Conservation (phyloP, 2,797 vertebrate species). For the Enoplosus armatus region DNA sequence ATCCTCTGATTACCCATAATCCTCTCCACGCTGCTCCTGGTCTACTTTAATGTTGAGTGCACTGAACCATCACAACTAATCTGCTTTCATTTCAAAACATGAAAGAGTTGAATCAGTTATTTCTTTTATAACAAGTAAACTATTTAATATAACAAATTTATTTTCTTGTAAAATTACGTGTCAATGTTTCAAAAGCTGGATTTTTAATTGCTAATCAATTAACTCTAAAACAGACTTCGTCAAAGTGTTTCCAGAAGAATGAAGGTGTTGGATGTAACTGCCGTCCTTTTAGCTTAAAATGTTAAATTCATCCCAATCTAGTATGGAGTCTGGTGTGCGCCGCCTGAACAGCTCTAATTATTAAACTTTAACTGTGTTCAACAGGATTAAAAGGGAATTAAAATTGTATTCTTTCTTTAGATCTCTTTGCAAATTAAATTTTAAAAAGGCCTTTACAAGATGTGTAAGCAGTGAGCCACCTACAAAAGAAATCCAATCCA, state of each 20-base stretch:
- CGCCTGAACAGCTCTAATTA: not conserved
- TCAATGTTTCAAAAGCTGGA: not conserved
- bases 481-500: no score
- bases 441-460: not conserved
- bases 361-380: not conserved
- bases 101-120: no score
- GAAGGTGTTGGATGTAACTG: no score
- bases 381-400: no score
- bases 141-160: not conserved
- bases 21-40: not conserved
- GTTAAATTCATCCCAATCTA: not conserved
- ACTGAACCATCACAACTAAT: not conserved
- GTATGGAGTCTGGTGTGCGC: no score
- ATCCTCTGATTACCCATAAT: conserved; percentile 45
- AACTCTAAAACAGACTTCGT: no score
- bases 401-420: no score
- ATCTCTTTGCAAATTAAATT: no score
- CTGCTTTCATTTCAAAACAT: not conserved
- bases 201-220: no score
- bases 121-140: not conserved
- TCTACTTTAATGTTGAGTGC: not conserved
- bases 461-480: not conserved
- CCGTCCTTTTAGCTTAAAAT: not conserved
- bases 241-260: no score
- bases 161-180: not conserved